phyloP scores from a whole-genome alignment of 1,140 invertebrate species.

The Vanessa tameamea region DNA sequence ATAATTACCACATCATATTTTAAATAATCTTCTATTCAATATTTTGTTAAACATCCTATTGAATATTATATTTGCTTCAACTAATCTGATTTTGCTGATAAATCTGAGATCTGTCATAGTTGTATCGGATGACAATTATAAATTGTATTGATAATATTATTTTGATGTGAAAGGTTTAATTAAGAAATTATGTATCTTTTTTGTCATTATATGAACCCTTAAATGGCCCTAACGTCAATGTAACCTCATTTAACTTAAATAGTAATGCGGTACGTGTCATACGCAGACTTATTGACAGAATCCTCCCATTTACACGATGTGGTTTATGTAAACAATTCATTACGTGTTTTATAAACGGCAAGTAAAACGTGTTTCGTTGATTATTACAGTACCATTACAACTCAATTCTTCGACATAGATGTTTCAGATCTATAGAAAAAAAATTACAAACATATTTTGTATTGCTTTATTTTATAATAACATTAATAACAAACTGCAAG shows the following conservation, averaged over 20 bases:
- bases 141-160: constrained; percentile 12
- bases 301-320: constrained; percentile 27
- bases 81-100: constrained; percentile 5
- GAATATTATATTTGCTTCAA: not conserved
- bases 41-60: not conserved
- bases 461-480: no score
- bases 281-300: constrained; percentile 17
- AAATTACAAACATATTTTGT: no score
- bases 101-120: constrained; percentile 8
- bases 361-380: constrained; percentile 34
- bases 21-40: not conserved
- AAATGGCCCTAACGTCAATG: not conserved
- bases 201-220: not conserved
- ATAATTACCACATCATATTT: constrained; percentile 12
- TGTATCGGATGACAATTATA: constrained; percentile 1
- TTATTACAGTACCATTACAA: constrained; percentile 32
- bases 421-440: not conserved
- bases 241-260: constrained; percentile 1
- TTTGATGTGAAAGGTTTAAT: not conserved
- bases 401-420: constrained; percentile 18
- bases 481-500: no score
- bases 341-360: constrained; percentile 27
- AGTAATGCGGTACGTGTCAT: constrained; percentile 2
- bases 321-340: constrained; percentile 42
- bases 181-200: not conserved